Evolutionary conservation across 1,140 invertebrate species (phyloP), one percentile per base, ranked within the genome.

Genomic region (Heliconius nattereri): DNA sequence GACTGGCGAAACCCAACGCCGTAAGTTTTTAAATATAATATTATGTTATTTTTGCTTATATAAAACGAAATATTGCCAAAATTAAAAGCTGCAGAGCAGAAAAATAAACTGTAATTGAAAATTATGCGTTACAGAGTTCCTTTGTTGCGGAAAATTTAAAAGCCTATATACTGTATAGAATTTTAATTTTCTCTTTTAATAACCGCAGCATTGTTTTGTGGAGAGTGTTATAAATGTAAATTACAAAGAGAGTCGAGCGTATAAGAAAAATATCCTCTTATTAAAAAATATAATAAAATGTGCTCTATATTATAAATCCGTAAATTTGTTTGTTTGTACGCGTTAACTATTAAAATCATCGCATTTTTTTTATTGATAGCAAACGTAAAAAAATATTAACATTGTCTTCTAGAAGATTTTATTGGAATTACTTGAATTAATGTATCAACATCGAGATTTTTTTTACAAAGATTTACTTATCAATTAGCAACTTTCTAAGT

Each of bases 171-270:
- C 60, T 29, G 13, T 66, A 13, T 66, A 23, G 26, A 13, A 2
- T 66, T 66, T 66, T 66, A 66, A 66, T 66, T 29, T 66, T 66
- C 60, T 66, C 60, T 66, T 66, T 66, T 29, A 66, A 66, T 26
- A 66, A 66, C 3, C 23, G 5, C n/a, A 13, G 11, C 26, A 26
- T 66, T 66, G 60, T 29, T 66, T 26, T 66, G 11, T 23, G 20
- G 8, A 23, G 60, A 6, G 9, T 29, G 9, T 57, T 57, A 16
- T 66, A 52, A 52, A 52, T 29, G 5, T 66, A 29, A 66, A 66
- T 13, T 3, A 66, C 60, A 66, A 29, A 66, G 20, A 1, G 9
- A n/a, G 9, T 57, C 54, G 20, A 13, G 9, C 23, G 26, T 11
- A 13, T 35, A 35, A 35, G 7, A 32, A 29, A 35, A 35, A 3